These are phyloP conservation scores for Brachionus manjavacas DNA, from an alignment of 1,140 invertebrate species.

Conservation along the genomic window DNA sequence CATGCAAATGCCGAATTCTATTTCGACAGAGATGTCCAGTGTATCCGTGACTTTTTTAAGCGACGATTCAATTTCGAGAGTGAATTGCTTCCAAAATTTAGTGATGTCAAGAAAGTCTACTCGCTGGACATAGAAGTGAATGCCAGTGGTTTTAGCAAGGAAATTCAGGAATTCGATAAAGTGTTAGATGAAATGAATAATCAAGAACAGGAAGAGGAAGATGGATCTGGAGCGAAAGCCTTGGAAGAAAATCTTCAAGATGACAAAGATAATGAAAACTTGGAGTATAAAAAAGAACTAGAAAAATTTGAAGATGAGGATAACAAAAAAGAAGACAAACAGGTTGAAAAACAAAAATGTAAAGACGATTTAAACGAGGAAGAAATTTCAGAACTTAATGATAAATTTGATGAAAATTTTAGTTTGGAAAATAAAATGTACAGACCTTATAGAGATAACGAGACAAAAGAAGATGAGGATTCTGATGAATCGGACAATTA, in stretches of 20 bases:
- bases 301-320: background rate
- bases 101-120: conserved; percentile 60
- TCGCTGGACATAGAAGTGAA: conserved; percentile 76
- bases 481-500: conserved; percentile 36
- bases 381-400: background rate
- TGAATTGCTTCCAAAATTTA: conserved; percentile 76
- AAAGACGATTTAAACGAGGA: background rate
- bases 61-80: conserved; percentile 86
- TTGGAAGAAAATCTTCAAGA: conserved; percentile 47
- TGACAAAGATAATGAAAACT: conserved; percentile 45
- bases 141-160: conserved; percentile 81
- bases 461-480: background rate
- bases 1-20: conserved; percentile 86
- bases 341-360: background rate
- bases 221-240: conserved; percentile 45
- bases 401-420: conserved; percentile 30
- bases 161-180: conserved; percentile 68
- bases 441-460: background rate
- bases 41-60: conserved; percentile 84
- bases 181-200: conserved; percentile 58
- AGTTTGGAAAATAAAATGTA: background rate
- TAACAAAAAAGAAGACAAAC: background rate
- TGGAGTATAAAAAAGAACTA: conserved; percentile 46
- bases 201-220: conserved; percentile 40
- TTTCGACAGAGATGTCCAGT: conserved; percentile 91